These are phyloP conservation scores for Ichneumon xanthorius DNA, from an alignment of 2,888 invertebrate species.

Conservation along the genomic window DNA sequence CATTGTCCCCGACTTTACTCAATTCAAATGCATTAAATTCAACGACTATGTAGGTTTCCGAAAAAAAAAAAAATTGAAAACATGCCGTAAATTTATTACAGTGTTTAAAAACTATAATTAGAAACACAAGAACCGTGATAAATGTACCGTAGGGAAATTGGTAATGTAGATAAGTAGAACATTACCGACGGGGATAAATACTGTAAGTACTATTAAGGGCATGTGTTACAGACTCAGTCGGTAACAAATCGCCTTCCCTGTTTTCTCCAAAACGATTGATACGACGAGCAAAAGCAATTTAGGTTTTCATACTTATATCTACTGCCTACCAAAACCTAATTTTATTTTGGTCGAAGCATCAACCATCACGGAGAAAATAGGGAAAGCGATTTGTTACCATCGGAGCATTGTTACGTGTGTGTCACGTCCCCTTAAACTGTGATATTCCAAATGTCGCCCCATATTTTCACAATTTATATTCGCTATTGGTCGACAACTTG, in stretches of 20 bases:
- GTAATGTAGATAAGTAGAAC: neutral
- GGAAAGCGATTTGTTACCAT: no score
- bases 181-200: neutral
- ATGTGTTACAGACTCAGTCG: no score
- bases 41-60: neutral
- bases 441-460: neutral
- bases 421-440: no score
- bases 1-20: slow-evolving; percentile 13
- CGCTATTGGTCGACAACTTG: neutral
- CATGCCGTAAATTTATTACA: neutral
- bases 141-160: neutral
- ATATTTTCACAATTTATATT: neutral
- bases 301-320: no score
- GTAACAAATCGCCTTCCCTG: no score
- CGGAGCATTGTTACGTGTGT: no score
- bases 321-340: no score
- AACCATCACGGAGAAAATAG: no score
- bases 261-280: no score
- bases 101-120: neutral
- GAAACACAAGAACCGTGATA: neutral
- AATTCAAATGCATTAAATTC: slow-evolving; percentile 21
- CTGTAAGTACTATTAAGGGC: neutral
- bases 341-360: no score
- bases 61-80: neutral
- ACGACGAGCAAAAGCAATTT: no score